Evolutionary conservation across 2,797 vertebrate genomes (phyloP), one percentile per base, ranked within the genome.

Genomic region (Emydoidea blandingii): DNA sequence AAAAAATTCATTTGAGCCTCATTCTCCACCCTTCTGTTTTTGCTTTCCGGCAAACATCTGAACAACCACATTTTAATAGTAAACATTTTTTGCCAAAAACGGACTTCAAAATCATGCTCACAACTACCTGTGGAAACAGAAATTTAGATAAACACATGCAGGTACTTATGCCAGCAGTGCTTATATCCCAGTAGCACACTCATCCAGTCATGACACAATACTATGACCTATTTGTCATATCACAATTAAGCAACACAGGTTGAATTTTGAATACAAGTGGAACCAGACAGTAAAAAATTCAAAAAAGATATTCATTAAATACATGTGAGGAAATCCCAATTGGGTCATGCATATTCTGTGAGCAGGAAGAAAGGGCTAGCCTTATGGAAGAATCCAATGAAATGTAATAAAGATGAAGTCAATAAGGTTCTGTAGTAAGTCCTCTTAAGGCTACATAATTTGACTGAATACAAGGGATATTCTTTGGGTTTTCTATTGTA

Each of bases 351-450:
- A 92, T 95, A 49, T 5, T 95, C 79, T 90, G 74, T 89, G 74
- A 95, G 49, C 90, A 94, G 92, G 88, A 93, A 83, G 82, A 95
- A 88, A 81, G 86, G 91, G 14, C 4, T 31, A 78, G 19, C 72
- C 74, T 87, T 96, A 82, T 93, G 90, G 96, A 87, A 93, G 56
- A 91, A 92, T 54, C 85, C 85, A 97, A 95, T 94, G 92, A 95
- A 96, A 92, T 86, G 79, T 85, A 94, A 87, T 91, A 85, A 87
- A 47, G 65, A 93, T 92, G 88, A 96, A 94, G 89, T 93, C 88
- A 96, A 79, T 88, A 81, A 83, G 90, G 93, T 92, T 84, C 8
- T 95, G 34, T 81, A 95, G 86, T 93, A 97, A 97, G 87, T 95
- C 78, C 88, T 93, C 44, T 78, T 78, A 47, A 31, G 15, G 25